A percentile compares a stretch with the other conserved stretches of the same genome.
Evolutionary conservation across 2,888 invertebrate species (phyloP).

Genomic region (Drosophila mayaguana): DNA sequence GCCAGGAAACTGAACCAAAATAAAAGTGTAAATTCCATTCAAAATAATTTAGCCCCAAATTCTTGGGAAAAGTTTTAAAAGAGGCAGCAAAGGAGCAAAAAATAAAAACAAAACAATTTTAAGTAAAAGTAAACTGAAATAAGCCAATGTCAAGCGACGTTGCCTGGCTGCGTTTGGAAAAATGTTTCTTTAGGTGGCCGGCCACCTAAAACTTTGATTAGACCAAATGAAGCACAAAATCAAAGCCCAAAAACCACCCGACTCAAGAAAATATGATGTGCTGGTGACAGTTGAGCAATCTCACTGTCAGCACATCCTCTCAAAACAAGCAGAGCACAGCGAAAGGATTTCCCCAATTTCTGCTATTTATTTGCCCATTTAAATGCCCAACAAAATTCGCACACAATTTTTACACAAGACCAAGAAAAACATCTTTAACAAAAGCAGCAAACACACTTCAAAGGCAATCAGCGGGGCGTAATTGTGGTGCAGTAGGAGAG

Average conservation of each 20-base stretch:
- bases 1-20: conserved; percentile 21
- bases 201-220: conserved; percentile 69
- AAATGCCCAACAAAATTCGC: conserved; percentile 47
- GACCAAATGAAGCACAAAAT: conserved; percentile 79
- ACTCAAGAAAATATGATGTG: conserved; percentile 65
- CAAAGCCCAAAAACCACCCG: conserved; percentile 63
- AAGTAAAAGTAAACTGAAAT: conserved; percentile 48
- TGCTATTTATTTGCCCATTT: conserved; percentile 65
- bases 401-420: conserved; percentile 2
- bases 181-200: conserved; percentile 33
- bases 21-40: conserved; percentile 63
- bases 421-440: conserved; percentile 10
- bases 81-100: not conserved
- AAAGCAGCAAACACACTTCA: conserved; percentile 42
- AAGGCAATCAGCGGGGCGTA: conserved; percentile 48
- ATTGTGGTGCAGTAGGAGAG: conserved; percentile 21
- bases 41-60: conserved; percentile 66
- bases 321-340: not conserved
- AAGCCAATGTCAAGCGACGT: conserved; percentile 37
- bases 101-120: conserved; percentile 29
- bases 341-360: conserved; percentile 65
- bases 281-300: conserved; percentile 57
- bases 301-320: conserved; percentile 45
- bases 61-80: conserved; percentile 65
- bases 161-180: conserved; percentile 30